Percentiles rank a stretch among this genome's conserved stretches.
These are phyloP conservation scores for Isichthys henryi DNA, from an alignment of 2,113 vertebrate genomes.

Conservation along the genomic window DNA sequence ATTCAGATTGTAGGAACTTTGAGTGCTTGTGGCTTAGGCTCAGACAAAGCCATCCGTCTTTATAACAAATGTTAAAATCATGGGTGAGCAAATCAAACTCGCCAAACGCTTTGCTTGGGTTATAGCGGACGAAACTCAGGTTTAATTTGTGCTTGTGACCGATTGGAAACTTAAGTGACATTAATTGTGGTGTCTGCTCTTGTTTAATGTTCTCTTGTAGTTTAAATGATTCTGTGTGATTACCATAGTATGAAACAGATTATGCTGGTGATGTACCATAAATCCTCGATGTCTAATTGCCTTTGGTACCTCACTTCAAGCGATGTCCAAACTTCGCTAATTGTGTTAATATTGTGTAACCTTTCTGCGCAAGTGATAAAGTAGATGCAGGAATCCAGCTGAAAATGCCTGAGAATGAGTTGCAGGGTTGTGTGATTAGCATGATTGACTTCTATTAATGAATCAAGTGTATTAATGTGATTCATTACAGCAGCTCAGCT, in stretches of 20 bases:
- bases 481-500: constrained; percentile 21
- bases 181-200: not conserved
- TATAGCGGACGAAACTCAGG: not conserved
- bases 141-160: not conserved
- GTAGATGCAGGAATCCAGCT: not conserved
- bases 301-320: not conserved
- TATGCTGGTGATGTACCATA: not conserved
- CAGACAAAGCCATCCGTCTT: not conserved
- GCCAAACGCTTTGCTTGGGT: not conserved
- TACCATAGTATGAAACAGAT: not conserved
- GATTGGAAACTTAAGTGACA: not conserved
- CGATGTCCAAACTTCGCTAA: not conserved
- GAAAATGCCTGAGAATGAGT: not conserved
- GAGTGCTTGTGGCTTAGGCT: not conserved
- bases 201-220: not conserved
- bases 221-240: not conserved
- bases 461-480: constrained; percentile 13
- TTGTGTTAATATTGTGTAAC: not conserved
- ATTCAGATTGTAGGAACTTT: constrained; percentile 11
- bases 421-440: not conserved
- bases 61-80: not conserved
- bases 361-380: not conserved
- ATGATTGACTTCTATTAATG: not conserved
- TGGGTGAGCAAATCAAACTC: not conserved
- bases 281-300: not conserved